Evolutionary conservation across 2,797 vertebrate species (phyloP).

Genomic region (Rousettus madagascariensis): DNA sequence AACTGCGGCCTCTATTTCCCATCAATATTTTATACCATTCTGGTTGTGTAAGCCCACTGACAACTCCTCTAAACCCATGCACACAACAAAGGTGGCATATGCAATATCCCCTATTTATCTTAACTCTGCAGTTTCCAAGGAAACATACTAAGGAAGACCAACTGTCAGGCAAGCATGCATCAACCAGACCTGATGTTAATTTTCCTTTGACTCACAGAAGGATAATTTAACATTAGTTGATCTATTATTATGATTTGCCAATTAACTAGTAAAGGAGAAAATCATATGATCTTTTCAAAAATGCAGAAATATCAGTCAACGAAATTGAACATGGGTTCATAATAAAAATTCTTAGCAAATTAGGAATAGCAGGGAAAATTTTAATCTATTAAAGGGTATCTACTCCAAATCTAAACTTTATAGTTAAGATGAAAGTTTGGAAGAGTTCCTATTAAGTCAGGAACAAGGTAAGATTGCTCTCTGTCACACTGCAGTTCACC

Average conservation of each 20-base stretch:
- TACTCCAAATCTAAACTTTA: background rate
- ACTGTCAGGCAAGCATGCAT: background rate
- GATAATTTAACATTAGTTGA: constrained; percentile 22
- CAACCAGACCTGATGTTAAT: background rate
- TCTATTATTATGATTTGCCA: background rate
- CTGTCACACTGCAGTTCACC: background rate
- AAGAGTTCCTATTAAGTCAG: background rate
- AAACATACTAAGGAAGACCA: background rate
- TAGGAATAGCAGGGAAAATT: background rate
- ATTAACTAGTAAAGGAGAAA: constrained; percentile 3
- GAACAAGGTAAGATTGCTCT: background rate
- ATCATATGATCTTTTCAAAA: background rate
- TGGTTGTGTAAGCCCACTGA: background rate
- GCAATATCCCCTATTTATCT: background rate
- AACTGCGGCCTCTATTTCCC: background rate
- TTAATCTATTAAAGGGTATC: background rate
- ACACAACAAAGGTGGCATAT: background rate
- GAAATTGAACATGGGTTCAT: background rate
- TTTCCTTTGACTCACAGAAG: background rate
- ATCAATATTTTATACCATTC: background rate
- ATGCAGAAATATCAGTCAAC: background rate
- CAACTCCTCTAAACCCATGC: background rate
- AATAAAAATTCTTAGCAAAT: background rate
- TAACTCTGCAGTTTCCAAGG: constrained; percentile 43
- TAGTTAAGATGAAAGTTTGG: background rate